Evolutionary conservation across 1,140 invertebrate species (phyloP), one percentile per base, ranked within the genome.

Genomic region (Melipona quadrifasciata): DNA sequence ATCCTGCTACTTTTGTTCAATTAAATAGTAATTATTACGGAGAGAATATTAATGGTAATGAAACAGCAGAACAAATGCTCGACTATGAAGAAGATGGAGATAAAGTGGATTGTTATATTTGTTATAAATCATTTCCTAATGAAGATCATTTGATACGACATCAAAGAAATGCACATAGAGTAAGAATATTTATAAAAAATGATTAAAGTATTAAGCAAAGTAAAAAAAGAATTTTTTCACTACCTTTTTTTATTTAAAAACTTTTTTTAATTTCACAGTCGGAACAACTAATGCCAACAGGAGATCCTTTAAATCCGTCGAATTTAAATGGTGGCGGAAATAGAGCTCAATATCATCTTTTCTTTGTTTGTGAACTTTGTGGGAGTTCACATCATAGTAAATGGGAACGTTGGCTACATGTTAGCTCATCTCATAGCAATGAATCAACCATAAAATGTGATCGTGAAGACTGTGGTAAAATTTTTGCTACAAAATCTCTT

Each of bases 401-500:
- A 85, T 95, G 95, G 91, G 95, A 95, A 83, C 94, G 95, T 65
- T 96, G 95, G 95, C 91, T 94, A 34, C 95, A 96, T 86, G 94
- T 95, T 10, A 94, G 93, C 34, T 93, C 92, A 10, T 86, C 90
- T 47, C 95, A 96, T 80, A 86, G 84, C 21, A 91, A 94, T 31
- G 95, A 95, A 78, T 71, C 91, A 57, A 84, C 92, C 6, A 95
- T 94, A 47, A 93, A 91, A 84, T 96, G 95, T 80, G 94, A 95
- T 51, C 90, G 90, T 24, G 90, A 94, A 61, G 91, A 93, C 8
- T 96, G 95, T 74, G 93, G 91, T 6, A 96, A 95, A 82, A 95
- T 96, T 51, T 95, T 96, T 82, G 94, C 95, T 0, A 95, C 95
- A 0, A 94, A 94, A 51, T 92, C 93, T 5, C 82, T 96, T 1